Base-by-base conservation (phyloP, 2,888 invertebrate genomes). In the Plebejus argus region DNA sequence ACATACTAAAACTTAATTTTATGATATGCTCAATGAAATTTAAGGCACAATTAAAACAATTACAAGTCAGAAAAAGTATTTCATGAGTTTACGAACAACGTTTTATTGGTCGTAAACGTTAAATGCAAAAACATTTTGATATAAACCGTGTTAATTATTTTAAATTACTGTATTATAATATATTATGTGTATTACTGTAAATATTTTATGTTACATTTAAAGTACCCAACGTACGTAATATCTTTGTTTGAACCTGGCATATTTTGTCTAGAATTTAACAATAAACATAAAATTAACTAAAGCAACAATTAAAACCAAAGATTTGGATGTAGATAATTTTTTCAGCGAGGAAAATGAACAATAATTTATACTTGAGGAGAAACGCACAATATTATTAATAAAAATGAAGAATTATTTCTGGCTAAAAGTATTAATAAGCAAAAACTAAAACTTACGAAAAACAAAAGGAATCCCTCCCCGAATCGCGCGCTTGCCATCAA, bases 391-490 rank as follows among this genome's bases (percentile, higher is more conserved):
- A 53, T 53, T 53, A 53, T 45, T 45, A 49, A 49, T 49, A 1
- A 53, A 18, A 53, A 53, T 18, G 18, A 53, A 53, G 53, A 58
- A 58, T 45, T 58, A 58, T 58, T 58, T 8, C 20, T 8, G 58
- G 15, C 20, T 58, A 15, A 58, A 8, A 58, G 58, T 56, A 76
- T 49, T 49, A 56, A 45, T 70, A 70, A 49, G 33, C 6, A 20
- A 12, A 74, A 77, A 35, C 56, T 53, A 70, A 83, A 89, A 97
- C 98, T 98, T 96, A 99, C 99, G 99, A 93, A 99, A 99, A 82
- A 99, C 98, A 92, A 99, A 97, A 80, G 99, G 99, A 90, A 99
- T 98, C 86, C 99, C 99, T 86, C 99, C 99, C 88, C 99, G 95
- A 89, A 99, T 99, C 81, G 99, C 97, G 90, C 98, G 97, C 91